These are phyloP conservation scores for Laodelphax striatellus DNA, from an alignment of 1,140 invertebrate genomes.

Conservation along the genomic window DNA sequence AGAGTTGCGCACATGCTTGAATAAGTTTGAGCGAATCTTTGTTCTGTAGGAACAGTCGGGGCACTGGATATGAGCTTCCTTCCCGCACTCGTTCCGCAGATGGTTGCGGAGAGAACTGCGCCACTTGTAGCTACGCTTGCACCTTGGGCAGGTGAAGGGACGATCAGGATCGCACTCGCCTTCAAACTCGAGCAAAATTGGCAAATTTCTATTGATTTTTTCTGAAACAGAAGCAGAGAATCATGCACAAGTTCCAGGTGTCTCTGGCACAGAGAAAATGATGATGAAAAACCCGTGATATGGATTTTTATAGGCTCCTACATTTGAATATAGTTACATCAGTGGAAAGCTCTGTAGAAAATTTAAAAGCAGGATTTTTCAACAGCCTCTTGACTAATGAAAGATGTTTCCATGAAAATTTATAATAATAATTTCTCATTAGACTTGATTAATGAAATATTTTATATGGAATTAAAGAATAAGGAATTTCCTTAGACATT, in stretches of 20 bases:
- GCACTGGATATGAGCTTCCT: slow-evolving; percentile 24
- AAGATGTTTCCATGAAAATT: no score
- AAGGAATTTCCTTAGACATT: no score
- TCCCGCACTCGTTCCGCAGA: slow-evolving; percentile 33
- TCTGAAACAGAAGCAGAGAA: slow-evolving; percentile 3
- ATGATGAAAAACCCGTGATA: no score
- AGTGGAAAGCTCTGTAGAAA: no score
- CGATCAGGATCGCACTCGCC: not conserved
- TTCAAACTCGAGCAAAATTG: not conserved
- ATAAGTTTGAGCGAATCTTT: slow-evolving; percentile 16
- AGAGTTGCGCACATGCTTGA: slow-evolving; percentile 22
- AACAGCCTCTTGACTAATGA: no score
- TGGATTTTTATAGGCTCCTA: no score
- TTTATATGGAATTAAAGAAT: no score
- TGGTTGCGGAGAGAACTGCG: slow-evolving; percentile 49
- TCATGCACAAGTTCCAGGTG: no score
- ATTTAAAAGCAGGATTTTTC: no score
- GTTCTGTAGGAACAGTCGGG: slow-evolving; percentile 33
- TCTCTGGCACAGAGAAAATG: not conserved
- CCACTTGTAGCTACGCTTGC: slow-evolving; percentile 48
- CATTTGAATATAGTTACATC: no score
- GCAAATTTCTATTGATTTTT: not conserved
- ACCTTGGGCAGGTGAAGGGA: slow-evolving; percentile 36
- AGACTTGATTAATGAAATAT: no score
- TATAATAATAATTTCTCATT: no score